Percentiles rank a stretch among this genome's conserved stretches.
phyloP scores from a whole-genome alignment of 2,113 vertebrate genomes.

The Pungitius pungitius region DNA sequence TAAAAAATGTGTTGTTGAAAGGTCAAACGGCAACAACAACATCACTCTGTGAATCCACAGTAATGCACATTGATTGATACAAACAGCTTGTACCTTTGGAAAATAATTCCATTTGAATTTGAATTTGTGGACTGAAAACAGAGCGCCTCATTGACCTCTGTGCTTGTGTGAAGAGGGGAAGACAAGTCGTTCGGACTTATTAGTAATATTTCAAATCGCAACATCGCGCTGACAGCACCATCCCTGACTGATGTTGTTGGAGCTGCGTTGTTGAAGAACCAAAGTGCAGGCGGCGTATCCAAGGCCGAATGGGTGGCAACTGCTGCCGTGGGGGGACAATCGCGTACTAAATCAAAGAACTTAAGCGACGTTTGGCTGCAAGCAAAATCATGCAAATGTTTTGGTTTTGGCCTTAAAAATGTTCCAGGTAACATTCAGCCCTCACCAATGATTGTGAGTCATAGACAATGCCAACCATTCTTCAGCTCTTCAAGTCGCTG shows the following conservation, averaged over 20 bases:
- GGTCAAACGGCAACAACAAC: too few relatives aligned
- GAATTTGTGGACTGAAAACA: too few relatives aligned
- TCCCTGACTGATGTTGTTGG: background rate
- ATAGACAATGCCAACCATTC: constrained; percentile 9
- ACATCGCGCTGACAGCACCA: background rate
- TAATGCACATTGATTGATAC: too few relatives aligned
- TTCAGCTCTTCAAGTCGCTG: constrained; percentile 29
- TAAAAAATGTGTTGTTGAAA: background rate
- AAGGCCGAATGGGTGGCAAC: background rate
- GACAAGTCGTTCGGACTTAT: background rate
- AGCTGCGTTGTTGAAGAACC: background rate
- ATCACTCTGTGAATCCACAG: too few relatives aligned
- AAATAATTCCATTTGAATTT: too few relatives aligned
- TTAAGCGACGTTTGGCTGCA: background rate
- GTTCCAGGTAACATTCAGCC: background rate
- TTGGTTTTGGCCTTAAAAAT: background rate
- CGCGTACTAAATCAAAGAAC: background rate
- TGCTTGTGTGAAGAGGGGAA: background rate
- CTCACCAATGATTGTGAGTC: constrained; percentile 8
- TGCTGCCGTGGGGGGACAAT: background rate
- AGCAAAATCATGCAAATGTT: background rate
- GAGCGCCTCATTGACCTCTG: too few relatives aligned
- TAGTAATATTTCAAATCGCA: too few relatives aligned
- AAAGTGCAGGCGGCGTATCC: background rate
- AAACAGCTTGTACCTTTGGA: too few relatives aligned